Evolutionary conservation across 2,113 vertebrate genomes (phyloP), one percentile per base, ranked within the genome.

Genomic region (Mohoua ochrocephala): DNA sequence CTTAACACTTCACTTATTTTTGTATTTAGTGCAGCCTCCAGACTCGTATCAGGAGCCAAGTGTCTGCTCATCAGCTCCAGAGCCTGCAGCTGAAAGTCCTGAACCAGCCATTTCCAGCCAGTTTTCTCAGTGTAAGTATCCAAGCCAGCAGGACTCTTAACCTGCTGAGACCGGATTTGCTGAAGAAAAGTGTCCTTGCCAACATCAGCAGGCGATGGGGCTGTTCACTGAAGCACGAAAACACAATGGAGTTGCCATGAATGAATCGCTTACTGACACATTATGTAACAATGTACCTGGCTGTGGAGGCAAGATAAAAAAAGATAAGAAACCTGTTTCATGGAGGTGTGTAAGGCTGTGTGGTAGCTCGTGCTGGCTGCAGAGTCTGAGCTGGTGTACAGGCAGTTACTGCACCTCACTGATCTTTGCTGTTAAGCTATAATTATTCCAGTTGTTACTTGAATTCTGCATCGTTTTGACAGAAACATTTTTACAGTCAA

Each of bases 81-180:
- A 65, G 22, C 5, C 84, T 52, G 70, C 42, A 42, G 57, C 59
- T 65, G 30, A 33, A 44, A 80, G 30, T 49, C 60, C 87, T 82
- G 57, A 70, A 30, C 28, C 53, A 20, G 3, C 5, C 11, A 21
- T 18, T 89, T 77, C 89, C 59, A 95, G 91, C n/a, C 90, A 11
- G 2, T 96, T 97, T 89, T 93, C 89, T 84, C 97, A 56, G 17
- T 94, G 97, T 98, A 88, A 98, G 97, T 97, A 87, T 76, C 42
- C 81, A 61, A 59, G 45, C 49, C 41, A 79, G n/a, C 10, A 1
- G 50, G 39, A 30, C 42, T n/a, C 42, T 26, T n/a, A n/a, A n/a
- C n/a, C n/a, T n/a, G n/a, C 7, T 57, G 35, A 77, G 85, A 27
- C 13, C n/a, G 67, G 47, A 16, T 86, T 64, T 93, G 52, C 71